phyloP scores from a whole-genome alignment of 92 coral and sea anemone genomes.

The Bergia sp. region DNA sequence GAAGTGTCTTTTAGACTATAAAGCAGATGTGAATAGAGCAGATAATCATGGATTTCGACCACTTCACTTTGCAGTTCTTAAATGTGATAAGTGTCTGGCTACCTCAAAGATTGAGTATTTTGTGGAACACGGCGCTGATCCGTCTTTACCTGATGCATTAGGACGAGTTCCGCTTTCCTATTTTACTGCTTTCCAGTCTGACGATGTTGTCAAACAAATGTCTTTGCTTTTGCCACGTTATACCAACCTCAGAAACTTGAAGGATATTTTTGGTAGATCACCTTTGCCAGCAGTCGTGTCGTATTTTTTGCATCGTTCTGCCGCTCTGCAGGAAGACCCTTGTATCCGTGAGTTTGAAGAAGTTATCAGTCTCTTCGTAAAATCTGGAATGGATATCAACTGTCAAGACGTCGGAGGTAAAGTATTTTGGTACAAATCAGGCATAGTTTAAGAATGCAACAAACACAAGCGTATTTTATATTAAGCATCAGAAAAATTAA shows the following conservation, averaged over 20 bases:
- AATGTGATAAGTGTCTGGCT: not conserved
- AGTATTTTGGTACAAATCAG: no score
- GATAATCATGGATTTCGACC: constrained; percentile 28
- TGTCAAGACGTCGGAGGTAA: constrained; percentile 35
- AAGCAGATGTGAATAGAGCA: not conserved
- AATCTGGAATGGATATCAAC: no score
- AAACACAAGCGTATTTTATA: no score
- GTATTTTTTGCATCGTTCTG: constrained; percentile 2
- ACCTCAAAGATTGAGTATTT: constrained; percentile 3
- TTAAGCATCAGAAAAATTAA: no score
- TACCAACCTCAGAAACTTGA: not conserved
- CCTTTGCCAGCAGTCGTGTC: not conserved
- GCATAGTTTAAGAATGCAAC: no score
- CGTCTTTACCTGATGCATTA: constrained; percentile 7
- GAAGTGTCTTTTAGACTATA: not conserved
- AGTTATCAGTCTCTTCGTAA: constrained; percentile 16
- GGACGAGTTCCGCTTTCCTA: constrained; percentile 27
- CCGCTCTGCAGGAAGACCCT: not conserved
- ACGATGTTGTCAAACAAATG: constrained; percentile 4
- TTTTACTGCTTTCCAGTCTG: constrained; percentile 8
- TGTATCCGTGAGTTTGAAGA: constrained; percentile 1
- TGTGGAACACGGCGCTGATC: constrained; percentile 33
- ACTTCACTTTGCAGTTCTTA: constrained; percentile 21
- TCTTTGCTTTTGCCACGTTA: constrained; percentile 4
- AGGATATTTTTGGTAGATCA: constrained; percentile 27